Conservation (phyloP, 2,888 invertebrate species). For the Cryptophagus acutangulus region DNA sequence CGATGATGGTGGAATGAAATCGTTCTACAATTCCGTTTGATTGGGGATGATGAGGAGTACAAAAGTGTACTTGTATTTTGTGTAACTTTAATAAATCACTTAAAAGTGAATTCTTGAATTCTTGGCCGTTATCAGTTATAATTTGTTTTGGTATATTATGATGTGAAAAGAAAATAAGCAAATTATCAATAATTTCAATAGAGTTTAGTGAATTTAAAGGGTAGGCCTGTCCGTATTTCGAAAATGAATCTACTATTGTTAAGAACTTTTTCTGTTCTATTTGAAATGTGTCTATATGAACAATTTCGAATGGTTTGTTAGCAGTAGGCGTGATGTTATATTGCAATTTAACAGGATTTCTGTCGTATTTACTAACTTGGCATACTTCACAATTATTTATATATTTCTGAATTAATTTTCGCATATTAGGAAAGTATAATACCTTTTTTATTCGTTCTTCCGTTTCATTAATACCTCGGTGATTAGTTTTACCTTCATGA, state of each 20-base stretch:
- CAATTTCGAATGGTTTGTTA: conserved; percentile 15
- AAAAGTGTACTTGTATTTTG: conserved; percentile 23
- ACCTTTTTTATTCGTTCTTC: conserved; percentile 4
- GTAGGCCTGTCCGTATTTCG: conserved; percentile 25
- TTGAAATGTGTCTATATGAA: conserved; percentile 16
- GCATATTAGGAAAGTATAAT: conserved; percentile 3
- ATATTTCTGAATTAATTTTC: conserved; percentile 2
- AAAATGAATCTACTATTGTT: conserved; percentile 24
- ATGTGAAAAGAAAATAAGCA: conserved; percentile 21
- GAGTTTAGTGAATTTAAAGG: conserved; percentile 12
- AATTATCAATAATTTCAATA: conserved; percentile 18
- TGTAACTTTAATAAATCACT: conserved; percentile 20
- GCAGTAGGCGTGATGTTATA: conserved; percentile 18
- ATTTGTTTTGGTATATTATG: conserved; percentile 20
- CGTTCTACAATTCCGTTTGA: conserved; percentile 22
- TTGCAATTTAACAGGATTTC: conserved; percentile 16
- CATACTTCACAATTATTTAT: conserved; percentile 5
- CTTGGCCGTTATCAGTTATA: conserved; percentile 22
- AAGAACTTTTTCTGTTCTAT: conserved; percentile 16
- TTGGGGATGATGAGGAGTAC: conserved; percentile 19
- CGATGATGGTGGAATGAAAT: conserved; percentile 18
- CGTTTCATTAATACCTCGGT: conserved; percentile 6
- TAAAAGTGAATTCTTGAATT: conserved; percentile 21
- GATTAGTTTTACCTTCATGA: conserved; percentile 5
- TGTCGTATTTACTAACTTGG: conserved; percentile 18